Evolutionary conservation across 2,888 invertebrate species (phyloP).

Genomic region (Cenopis cana): DNA sequence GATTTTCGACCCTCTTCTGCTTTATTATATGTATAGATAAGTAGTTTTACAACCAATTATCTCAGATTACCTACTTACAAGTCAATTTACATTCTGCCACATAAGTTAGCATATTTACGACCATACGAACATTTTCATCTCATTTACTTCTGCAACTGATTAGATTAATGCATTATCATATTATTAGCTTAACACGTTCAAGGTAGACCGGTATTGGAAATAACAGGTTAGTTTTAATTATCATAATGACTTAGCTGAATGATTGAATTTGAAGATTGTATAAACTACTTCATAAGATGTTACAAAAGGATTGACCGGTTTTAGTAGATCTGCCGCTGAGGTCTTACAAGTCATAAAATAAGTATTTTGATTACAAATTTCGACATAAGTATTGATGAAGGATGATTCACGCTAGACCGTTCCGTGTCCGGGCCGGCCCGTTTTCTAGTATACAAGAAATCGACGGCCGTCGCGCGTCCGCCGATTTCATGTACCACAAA

Average conservation of each 20-base stretch:
- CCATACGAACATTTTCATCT: slow-evolving; percentile 14
- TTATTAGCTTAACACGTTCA: slow-evolving; percentile 32
- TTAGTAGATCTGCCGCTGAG: too few species aligned
- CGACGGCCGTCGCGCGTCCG: too few species aligned
- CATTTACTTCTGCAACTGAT: slow-evolving; percentile 30
- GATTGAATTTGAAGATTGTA: neutral
- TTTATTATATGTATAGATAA: too few species aligned
- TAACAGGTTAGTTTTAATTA: slow-evolving; percentile 25
- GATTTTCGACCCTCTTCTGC: too few species aligned
- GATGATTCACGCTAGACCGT: too few species aligned
- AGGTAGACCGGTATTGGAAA: slow-evolving; percentile 35
- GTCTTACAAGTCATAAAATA: too few species aligned
- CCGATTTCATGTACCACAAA: too few species aligned
- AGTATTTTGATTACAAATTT: too few species aligned
- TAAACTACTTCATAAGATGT: neutral
- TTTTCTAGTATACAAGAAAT: too few species aligned
- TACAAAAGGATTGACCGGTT: neutral
- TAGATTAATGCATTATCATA: slow-evolving; percentile 41
- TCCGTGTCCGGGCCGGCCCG: too few species aligned
- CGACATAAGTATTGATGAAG: too few species aligned
- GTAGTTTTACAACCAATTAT: too few species aligned
- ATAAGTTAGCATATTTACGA: slow-evolving; percentile 31
- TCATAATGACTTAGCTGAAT: slow-evolving; percentile 24
- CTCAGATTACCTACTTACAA: neutral
- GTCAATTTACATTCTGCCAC: slow-evolving; percentile 26